These are phyloP conservation scores for Cheilosia grossa DNA, from an alignment of 2,888 invertebrate genomes.

Conservation along the genomic window DNA sequence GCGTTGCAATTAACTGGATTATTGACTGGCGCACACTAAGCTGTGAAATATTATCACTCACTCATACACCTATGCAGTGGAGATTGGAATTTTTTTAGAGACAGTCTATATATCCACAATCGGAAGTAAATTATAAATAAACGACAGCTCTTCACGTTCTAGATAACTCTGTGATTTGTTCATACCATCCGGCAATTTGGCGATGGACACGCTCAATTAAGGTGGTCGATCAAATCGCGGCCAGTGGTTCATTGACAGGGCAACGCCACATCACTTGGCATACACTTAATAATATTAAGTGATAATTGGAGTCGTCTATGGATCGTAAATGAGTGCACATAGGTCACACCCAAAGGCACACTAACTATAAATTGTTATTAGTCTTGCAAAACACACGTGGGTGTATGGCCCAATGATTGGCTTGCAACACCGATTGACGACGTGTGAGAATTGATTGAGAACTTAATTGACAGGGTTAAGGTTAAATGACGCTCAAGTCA, in stretches of 20 bases:
- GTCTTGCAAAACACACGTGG: conserved; percentile 28
- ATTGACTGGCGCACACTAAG: conserved; percentile 13
- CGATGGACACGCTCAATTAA: conserved; percentile 46
- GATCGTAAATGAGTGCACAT: conserved; percentile 22
- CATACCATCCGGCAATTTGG: conserved; percentile 31
- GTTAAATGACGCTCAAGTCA: conserved; percentile 53
- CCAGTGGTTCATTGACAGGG: conserved; percentile 35
- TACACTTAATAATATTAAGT: conserved; percentile 46
- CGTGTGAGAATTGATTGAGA: conserved; percentile 47
- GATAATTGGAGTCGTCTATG: conserved; percentile 49
- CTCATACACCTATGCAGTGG: background rate
- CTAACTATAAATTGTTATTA: background rate
- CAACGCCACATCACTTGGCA: conserved; percentile 33
- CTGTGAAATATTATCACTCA: conserved; percentile 16
- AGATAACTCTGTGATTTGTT: conserved; percentile 48
- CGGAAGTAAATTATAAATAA: conserved; percentile 5
- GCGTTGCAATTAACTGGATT: conserved; percentile 37
- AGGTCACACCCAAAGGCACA: conserved; percentile 37
- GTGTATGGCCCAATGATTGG: conserved; percentile 32
- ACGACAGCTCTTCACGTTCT: conserved; percentile 20
- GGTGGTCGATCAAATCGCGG: conserved; percentile 6
- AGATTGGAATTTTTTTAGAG: background rate
- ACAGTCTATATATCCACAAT: background rate
- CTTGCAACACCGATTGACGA: conserved; percentile 8
- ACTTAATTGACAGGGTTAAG: conserved; percentile 69